Evolutionary conservation across 2,888 invertebrate genomes (phyloP).

Genomic region (Polydrusus tereticollis): DNA sequence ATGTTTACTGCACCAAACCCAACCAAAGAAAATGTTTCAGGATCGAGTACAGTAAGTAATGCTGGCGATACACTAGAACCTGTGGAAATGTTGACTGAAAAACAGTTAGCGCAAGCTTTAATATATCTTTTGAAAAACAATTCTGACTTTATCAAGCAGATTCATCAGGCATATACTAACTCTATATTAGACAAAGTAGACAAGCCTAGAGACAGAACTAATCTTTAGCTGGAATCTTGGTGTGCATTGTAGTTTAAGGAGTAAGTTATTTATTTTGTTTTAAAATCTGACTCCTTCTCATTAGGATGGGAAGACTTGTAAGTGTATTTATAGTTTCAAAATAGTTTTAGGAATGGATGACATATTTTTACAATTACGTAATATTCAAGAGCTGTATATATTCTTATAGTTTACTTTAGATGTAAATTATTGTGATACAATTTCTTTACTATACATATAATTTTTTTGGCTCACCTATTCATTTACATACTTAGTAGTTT

Average conservation of each 20-base stretch:
- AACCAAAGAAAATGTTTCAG: conserved; percentile 33
- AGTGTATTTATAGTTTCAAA: conserved; percentile 4
- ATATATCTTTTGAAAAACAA: conserved; percentile 89
- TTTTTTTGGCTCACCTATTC: neutral
- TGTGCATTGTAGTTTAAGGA: neutral
- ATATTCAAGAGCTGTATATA: neutral
- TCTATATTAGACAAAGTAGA: conserved; percentile 77
- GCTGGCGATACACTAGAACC: conserved; percentile 51
- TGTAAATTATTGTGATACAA: conserved; percentile 19
- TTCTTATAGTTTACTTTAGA: neutral
- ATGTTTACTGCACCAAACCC: conserved; percentile 80
- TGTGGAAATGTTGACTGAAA: conserved; percentile 85
- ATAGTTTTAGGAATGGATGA: conserved; percentile 2
- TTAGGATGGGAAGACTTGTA: neutral
- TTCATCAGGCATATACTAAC: conserved; percentile 94
- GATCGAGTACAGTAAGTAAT: conserved; percentile 25
- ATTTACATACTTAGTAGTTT: neutral
- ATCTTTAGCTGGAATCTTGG: conserved; percentile 10
- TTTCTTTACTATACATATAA: neutral
- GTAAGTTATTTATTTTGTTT: conserved; percentile 10
- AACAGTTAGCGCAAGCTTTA: conserved; percentile 91
- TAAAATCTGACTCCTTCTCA: conserved; percentile 4
- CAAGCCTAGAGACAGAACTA: conserved; percentile 27
- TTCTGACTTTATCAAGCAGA: conserved; percentile 86
- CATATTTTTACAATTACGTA: conserved; percentile 11